Percentiles rank a stretch among this genome's conserved stretches.
Evolutionary conservation across 2,888 invertebrate species (phyloP).

Genomic region (Steinernema carpocapsae): DNA sequence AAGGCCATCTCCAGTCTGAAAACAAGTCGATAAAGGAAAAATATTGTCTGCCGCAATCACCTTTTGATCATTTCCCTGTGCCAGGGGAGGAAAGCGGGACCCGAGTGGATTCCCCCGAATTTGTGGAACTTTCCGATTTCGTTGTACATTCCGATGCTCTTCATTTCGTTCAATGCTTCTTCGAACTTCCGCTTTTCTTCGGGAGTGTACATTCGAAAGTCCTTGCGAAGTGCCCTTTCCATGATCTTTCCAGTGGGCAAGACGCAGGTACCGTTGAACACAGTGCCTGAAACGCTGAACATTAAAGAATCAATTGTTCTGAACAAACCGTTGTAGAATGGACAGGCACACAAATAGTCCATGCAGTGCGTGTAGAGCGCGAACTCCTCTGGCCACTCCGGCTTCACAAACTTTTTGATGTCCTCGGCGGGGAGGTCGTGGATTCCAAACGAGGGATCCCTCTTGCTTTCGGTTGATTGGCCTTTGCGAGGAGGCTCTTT

Average conservation of each 20-base stretch:
- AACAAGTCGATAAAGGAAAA: not conserved
- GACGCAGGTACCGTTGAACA: slow-evolving; percentile 38
- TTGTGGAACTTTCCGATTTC: slow-evolving; percentile 49
- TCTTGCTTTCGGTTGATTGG: slow-evolving; percentile 4
- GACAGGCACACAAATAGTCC: slow-evolving; percentile 57
- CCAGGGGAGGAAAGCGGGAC: slow-evolving; percentile 64
- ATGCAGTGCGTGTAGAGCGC: slow-evolving; percentile 53
- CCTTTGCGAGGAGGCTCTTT: not conserved
- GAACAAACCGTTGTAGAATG: slow-evolving; percentile 41
- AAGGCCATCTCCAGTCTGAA: slow-evolving; percentile 58
- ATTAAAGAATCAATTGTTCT: not conserved
- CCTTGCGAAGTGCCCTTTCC: slow-evolving; percentile 49
- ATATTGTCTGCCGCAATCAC: slow-evolving; percentile 28
- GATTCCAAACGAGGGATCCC: not conserved
- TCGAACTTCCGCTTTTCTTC: slow-evolving; percentile 48
- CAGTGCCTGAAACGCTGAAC: slow-evolving; percentile 42
- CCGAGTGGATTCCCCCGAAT: slow-evolving; percentile 62
- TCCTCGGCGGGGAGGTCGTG: slow-evolving; percentile 26
- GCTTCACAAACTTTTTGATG: slow-evolving; percentile 10
- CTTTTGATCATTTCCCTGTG: slow-evolving; percentile 63
- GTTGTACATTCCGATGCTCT: slow-evolving; percentile 55
- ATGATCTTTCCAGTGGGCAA: slow-evolving; percentile 51
- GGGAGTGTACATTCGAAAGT: slow-evolving; percentile 43
- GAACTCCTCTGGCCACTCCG: slow-evolving; percentile 42
- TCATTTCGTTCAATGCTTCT: slow-evolving; percentile 47